Evolutionary conservation across 1,140 invertebrate genomes (phyloP).

Genomic region (Drosophila nigromelanica): DNA sequence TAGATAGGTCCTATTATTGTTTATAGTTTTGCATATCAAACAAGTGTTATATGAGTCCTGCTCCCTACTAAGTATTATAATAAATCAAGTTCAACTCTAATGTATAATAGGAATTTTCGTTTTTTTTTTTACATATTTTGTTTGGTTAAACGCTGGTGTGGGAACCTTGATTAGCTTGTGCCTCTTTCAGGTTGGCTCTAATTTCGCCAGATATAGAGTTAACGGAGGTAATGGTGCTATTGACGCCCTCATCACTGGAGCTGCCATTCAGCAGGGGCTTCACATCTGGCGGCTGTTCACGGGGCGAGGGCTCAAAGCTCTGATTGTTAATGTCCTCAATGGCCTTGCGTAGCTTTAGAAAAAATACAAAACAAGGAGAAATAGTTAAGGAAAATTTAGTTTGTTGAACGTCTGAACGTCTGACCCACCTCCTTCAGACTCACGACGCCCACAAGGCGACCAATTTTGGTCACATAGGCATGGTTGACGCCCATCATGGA

Average conservation of each 20-base stretch:
- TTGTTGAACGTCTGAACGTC: background rate
- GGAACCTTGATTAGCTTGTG: background rate
- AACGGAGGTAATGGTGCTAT: constrained; percentile 74
- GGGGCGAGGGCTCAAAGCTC: constrained; percentile 84
- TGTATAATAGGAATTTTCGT: background rate
- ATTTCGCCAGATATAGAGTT: constrained; percentile 47
- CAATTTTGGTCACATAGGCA: constrained; percentile 98
- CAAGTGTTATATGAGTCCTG: constrained; percentile 32
- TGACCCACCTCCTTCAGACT: constrained; percentile 94
- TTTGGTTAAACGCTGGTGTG: constrained; percentile 4
- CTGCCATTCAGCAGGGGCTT: constrained; percentile 59
- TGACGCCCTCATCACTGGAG: constrained; percentile 73
- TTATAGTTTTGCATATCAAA: background rate
- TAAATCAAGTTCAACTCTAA: background rate
- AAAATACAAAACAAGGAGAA: constrained; percentile 10
- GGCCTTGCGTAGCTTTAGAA: constrained; percentile 90
- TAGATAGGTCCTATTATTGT: constrained; percentile 1
- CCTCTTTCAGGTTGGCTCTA: background rate
- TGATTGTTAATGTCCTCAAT: constrained; percentile 94
- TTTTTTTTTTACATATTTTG: background rate
- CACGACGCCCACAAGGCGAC: constrained; percentile 97
- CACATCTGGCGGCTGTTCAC: constrained; percentile 50
- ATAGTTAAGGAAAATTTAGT: background rate
- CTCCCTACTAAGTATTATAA: constrained; percentile 13
- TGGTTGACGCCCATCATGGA: constrained; percentile 98